Base-by-base conservation (phyloP, 2,113 vertebrate genomes). In the Rhinogobius similis region DNA sequence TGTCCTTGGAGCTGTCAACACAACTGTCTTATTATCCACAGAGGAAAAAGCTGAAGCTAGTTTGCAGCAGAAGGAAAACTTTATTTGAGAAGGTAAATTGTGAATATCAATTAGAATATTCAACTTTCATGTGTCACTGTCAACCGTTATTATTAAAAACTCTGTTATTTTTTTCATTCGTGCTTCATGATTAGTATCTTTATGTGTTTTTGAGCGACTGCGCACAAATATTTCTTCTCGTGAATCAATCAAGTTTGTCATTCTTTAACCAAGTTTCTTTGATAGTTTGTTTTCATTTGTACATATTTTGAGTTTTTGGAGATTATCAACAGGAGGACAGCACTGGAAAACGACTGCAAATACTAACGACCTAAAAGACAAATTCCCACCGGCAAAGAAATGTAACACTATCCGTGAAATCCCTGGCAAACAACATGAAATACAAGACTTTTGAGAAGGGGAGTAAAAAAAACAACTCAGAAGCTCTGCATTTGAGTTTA, bases 1-100 rank as follows among this genome's bases (percentile, higher is more conserved):
- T 29, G 12, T 58, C 55, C 55, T 55, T 13, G 56, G 36, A 59
- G 20, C 26, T 59, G 27, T 61, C 58, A 61, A 61, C 27, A 61
- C 58, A 61, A 61, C 18, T 32, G 29, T 32, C 58, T 61, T 61
- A 36, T 61, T 61, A 61, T 32, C 27, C 58, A 10, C 14, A 29
- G 26, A 7, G 26, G 55, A 29, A 9, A 16, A 58, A 58, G 13
- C 13, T 27, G 14, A 3, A 29, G 26, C 10, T 11, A 13, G 24
- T 55, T 52, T 26, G 53, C 23, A 55, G 50, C 53, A 26, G 18
- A 52, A 23, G 0, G 23, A 55, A 50, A 50, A 50, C 46, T 50
- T 50, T 50, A 50, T 50, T 50, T 21, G 7, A 10, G 20, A 2
- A 3, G 44, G 44, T 52, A 21, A 53, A 53, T 12, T 23, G 50